These are phyloP conservation scores for Andrena camellia DNA, from an alignment of 2,888 invertebrate species.

Conservation along the genomic window DNA sequence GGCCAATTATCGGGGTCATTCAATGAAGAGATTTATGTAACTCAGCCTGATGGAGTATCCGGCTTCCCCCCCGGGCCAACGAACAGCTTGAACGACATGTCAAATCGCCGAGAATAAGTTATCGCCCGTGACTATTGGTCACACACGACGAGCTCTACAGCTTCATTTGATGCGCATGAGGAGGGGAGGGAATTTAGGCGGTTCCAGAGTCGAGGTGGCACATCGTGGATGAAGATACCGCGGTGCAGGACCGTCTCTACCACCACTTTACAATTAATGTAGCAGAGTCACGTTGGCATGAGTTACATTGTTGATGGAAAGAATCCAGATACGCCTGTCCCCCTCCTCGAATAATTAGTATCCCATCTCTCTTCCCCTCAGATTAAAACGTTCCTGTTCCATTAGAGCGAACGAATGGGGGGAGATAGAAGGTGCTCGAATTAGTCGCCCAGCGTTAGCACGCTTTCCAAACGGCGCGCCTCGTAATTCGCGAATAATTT, in stretches of 20 bases:
- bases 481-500: conserved; percentile 42
- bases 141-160: conserved; percentile 36
- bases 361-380: not conserved
- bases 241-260: not conserved
- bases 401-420: not conserved
- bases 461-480: conserved; percentile 23
- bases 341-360: conserved; percentile 4
- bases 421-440: not conserved
- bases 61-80: conserved; percentile 21
- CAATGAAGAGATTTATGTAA: conserved; percentile 75
- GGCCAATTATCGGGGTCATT: conserved; percentile 74
- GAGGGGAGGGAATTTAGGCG: conserved; percentile 7
- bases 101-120: conserved; percentile 67
- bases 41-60: conserved; percentile 69
- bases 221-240: not conserved
- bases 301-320: too few relatives aligned
- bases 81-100: conserved; percentile 42
- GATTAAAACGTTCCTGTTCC: conserved; percentile 21
- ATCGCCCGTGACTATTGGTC: conserved; percentile 31
- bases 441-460: conserved; percentile 10
- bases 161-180: conserved; percentile 23
- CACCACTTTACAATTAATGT: not conserved
- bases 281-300: not conserved
- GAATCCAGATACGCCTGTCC: not conserved
- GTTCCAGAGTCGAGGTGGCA: conserved; percentile 10